Evolutionary conservation across 2,888 invertebrate species (phyloP).

Genomic region (Cyclophora albipunctata): DNA sequence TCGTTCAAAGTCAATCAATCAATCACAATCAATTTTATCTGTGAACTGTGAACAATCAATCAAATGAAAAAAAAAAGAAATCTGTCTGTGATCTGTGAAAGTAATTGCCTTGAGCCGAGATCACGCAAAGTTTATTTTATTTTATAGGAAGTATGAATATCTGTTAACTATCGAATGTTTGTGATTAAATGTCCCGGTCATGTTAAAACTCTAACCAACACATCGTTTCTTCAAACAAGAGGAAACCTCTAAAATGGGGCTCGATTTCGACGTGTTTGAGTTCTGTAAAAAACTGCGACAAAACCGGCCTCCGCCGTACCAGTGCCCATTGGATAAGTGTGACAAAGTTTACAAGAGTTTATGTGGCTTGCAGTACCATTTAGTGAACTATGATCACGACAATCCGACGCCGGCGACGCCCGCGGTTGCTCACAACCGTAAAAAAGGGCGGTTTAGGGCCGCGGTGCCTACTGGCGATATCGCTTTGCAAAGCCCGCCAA

Average conservation of each 20-base stretch:
- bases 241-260: constrained; percentile 75
- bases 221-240: too few relatives aligned
- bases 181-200: too few relatives aligned
- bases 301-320: constrained; percentile 88
- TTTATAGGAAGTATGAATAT: too few relatives aligned
- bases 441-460: constrained; percentile 76
- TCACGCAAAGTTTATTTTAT: too few relatives aligned
- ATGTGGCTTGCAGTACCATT: constrained; percentile 89
- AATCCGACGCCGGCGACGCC: constrained; percentile 81
- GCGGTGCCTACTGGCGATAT: constrained; percentile 76
- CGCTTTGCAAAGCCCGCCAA: constrained; percentile 68
- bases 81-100: too few relatives aligned
- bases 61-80: too few relatives aligned
- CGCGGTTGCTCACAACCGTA: constrained; percentile 76
- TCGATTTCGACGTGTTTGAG: constrained; percentile 90
- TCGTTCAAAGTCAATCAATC: too few relatives aligned
- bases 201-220: too few relatives aligned
- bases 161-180: too few relatives aligned
- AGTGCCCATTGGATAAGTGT: constrained; percentile 90
- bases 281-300: constrained; percentile 88
- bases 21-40: too few relatives aligned
- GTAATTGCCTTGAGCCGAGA: too few relatives aligned
- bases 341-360: constrained; percentile 90
- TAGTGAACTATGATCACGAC: constrained; percentile 90
- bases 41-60: too few relatives aligned